Percentiles rank a stretch among this genome's conserved stretches.
phyloP scores from a whole-genome alignment of 2,888 invertebrate species.

The Drosophila dives region DNA sequence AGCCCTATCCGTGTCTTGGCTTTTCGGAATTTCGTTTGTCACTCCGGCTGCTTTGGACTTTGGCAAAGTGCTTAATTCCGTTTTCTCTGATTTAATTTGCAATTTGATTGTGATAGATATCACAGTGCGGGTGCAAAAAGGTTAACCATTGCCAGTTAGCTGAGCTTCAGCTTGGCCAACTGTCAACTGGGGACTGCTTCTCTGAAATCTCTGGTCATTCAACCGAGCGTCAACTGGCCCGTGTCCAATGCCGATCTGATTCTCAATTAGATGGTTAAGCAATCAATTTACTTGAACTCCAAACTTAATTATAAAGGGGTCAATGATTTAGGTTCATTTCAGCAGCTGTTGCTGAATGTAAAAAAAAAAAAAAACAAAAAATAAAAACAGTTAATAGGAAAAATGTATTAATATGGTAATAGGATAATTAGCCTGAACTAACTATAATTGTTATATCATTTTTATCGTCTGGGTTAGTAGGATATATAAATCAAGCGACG shows the following conservation, averaged over 20 bases:
- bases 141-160: slow-evolving; percentile 30
- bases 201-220: slow-evolving; percentile 26
- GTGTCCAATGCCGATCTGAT: slow-evolving; percentile 55
- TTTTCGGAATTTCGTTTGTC: slow-evolving; percentile 30
- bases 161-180: slow-evolving; percentile 18
- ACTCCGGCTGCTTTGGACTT: slow-evolving; percentile 23
- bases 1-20: slow-evolving; percentile 4
- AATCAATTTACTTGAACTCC: slow-evolving; percentile 17
- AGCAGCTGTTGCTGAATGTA: neutral
- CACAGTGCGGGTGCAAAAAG: slow-evolving; percentile 59
- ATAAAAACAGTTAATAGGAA: neutral
- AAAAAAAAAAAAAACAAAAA: neutral
- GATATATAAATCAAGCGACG: neutral
- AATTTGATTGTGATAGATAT: slow-evolving; percentile 78
- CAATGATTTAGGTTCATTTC: slow-evolving; percentile 1
- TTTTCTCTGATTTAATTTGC: slow-evolving; percentile 75
- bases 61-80: slow-evolving; percentile 48
- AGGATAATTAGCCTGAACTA: neutral
- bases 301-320: slow-evolving; percentile 16
- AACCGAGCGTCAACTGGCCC: slow-evolving; percentile 34
- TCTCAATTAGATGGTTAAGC: slow-evolving; percentile 59
- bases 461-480: too few relatives aligned
- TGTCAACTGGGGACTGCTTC: slow-evolving; percentile 37
- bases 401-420: neutral
- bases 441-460: too few relatives aligned